Evolutionary conservation across 2,888 invertebrate genomes (phyloP), one percentile per base, ranked within the genome.

Genomic region (Gymnoscelis rufifasciata): DNA sequence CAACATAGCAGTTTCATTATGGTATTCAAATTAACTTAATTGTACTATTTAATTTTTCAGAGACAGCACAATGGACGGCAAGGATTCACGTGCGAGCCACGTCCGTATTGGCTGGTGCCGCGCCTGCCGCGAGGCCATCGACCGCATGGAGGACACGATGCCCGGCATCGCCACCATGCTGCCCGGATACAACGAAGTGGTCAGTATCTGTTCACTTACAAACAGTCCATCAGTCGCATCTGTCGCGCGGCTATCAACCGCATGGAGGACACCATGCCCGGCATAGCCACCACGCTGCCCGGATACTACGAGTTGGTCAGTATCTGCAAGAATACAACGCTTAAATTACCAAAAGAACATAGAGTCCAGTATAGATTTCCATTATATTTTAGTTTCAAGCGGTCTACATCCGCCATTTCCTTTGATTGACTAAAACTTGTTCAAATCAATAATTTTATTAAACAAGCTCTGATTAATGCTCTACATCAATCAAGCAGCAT

Each of bases 81-180:
- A 63, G 26, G 74, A 71, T 1, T 61, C 65, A 0, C 62, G 55
- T 1, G 47, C 59, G 12, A 44, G 59, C 8, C 69, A 71, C 58
- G 63, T 82, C 50, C 71, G 72, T 54, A 74, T 83, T 62, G 79
- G 86, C 3, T 90, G 90, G 89, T 91, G 91, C 59, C 66, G 64
- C 35, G 81, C 84, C 58, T 91, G 91, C 73, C 82, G 86, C 62
- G 64, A 59, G 24, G 83, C 86, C 28, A 77, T 87, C 43, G 59
- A 66, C 54, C 71, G 70, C 47, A 69, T 89, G 7, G 89, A 89
- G 56, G 68, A 74, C 59, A 70, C 74, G 46, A 80, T 82, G 81
- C 88, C 88, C 14, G 89, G 87, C 47, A 75, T 88, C 55, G 75
- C 86, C 10, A 62, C 52, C 60, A 76, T 84, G 62, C 77, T 88